These are phyloP conservation scores for Drosophila setosimentum DNA, from an alignment of 2,888 invertebrate species.

Conservation along the genomic window DNA sequence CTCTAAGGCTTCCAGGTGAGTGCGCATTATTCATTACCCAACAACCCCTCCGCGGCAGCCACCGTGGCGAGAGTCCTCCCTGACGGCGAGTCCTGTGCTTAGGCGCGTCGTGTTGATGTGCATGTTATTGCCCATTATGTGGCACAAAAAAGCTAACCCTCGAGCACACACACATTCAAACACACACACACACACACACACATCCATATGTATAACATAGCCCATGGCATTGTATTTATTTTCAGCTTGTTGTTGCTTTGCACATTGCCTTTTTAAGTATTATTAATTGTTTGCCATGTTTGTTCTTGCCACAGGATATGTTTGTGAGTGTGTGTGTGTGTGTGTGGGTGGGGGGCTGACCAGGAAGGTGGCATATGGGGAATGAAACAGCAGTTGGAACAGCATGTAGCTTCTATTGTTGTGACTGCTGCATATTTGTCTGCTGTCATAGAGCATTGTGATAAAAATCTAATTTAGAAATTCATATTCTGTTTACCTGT, in stretches of 20 bases:
- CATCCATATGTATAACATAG: slow-evolving; percentile 11
- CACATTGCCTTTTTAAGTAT: slow-evolving; percentile 76
- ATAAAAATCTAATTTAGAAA: slow-evolving; percentile 65
- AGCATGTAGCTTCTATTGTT: slow-evolving; percentile 12
- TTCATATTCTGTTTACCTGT: slow-evolving; percentile 61
- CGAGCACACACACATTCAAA: slow-evolving; percentile 10
- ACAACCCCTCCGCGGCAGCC: slow-evolving; percentile 35
- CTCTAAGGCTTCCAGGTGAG: slow-evolving; percentile 72
- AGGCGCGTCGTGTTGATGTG: slow-evolving; percentile 65
- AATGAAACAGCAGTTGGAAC: slow-evolving; percentile 6
- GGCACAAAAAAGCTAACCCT: slow-evolving; percentile 26
- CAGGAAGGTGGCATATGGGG: slow-evolving; percentile 1
- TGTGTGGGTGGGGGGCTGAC: background rate
- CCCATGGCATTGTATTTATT: no score
- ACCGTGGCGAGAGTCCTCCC: slow-evolving; percentile 13
- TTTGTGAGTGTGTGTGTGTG: slow-evolving; percentile 7
- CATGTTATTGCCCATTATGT: slow-evolving; percentile 68
- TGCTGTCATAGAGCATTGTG: slow-evolving; percentile 37
- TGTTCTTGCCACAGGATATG: slow-evolving; percentile 67
- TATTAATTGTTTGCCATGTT: slow-evolving; percentile 79
- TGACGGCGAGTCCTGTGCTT: slow-evolving; percentile 39
- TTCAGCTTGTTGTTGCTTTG: slow-evolving; percentile 26
- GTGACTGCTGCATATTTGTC: slow-evolving; percentile 53
- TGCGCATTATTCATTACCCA: slow-evolving; percentile 75
- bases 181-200: slow-evolving; percentile 4